Base-by-base conservation (phyloP, 2,888 invertebrate genomes). In the Mesochorus sp. region DNA sequence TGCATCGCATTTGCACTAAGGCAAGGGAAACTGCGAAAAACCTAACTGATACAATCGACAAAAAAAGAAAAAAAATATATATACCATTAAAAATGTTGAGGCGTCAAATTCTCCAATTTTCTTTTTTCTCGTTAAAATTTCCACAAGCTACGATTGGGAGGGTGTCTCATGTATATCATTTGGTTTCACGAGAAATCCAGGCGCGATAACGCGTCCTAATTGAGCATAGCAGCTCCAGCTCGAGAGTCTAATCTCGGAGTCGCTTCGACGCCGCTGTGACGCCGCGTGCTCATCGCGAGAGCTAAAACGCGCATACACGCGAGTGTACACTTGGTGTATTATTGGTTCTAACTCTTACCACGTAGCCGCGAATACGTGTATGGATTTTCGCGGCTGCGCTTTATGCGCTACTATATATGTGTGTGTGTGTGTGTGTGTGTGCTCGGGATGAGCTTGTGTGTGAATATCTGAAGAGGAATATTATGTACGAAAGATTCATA, bases 281-380 rank as follows among this genome's bases (percentile, higher is more conserved):
- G n/a, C n/a, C n/a, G n/a, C 34, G 51, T 42, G n/a, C n/a, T 31
- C 64, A 21, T 51, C 26, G 14, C 17, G n/a, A 3, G n/a, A 3
- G n/a, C 17, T 21, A 14, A 37, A 12, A 49, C 4, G 6, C 34
- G 14, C 47, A 21, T 47, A 47, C n/a, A n/a, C n/a, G n/a, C n/a
- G n/a, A n/a, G n/a, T n/a, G n/a, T n/a, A n/a, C n/a, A n/a, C n/a
- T n/a, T 21, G 24, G 42, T 39, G 34, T 37, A 51, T 61, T 79
- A 79, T 79, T 79, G 79, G 72, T 57, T 79, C 76, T 79, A 72
- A 55, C 79, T 79, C 66, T 79, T 79, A 79, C 66, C 73, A 64
- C 59, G 64, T 71, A 66, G 66, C 10, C 71, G 70, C 66, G 66
- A 70, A 68, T 75, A 64, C 79, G 64, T 55, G 75, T 57, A 39